phyloP scores from a whole-genome alignment of 2,888 invertebrate species.

The Calameuta filiformis region DNA sequence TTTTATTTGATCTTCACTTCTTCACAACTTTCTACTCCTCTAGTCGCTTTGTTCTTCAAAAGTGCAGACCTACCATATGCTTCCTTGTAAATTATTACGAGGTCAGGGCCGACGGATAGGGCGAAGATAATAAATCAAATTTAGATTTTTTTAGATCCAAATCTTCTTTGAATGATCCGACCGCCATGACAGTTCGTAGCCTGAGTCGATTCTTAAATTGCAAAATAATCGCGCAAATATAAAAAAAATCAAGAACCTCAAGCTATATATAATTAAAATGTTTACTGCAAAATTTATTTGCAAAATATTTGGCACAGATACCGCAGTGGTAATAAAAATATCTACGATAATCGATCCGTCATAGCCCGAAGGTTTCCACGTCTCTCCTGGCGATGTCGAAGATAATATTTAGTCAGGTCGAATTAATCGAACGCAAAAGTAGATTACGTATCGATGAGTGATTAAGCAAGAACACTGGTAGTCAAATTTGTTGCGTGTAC shows the following conservation, averaged over 20 bases:
- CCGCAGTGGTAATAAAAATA: neutral
- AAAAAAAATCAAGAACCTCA: too few species aligned
- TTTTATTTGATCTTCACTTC: neutral
- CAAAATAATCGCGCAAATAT: neutral
- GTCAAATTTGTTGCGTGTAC: slow-evolving; percentile 1
- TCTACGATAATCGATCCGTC: neutral
- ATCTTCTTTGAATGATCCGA: neutral
- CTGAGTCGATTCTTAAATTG: neutral
- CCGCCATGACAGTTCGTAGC: neutral
- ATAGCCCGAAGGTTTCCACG: neutral
- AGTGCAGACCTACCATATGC: neutral
- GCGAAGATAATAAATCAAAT: neutral
- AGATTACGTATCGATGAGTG: slow-evolving; percentile 5
- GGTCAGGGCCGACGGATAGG: neutral
- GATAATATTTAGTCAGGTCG: neutral
- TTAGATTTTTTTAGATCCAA: neutral
- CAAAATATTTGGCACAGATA: neutral
- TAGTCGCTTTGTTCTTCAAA: neutral
- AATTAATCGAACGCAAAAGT: slow-evolving; percentile 1
- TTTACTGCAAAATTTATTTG: neutral
- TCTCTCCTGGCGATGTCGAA: neutral
- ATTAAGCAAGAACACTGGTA: slow-evolving; percentile 7
- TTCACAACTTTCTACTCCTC: neutral
- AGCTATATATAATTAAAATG: too few species aligned
- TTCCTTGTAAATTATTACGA: neutral